Evolutionary conservation across 2,797 vertebrate genomes (phyloP).

Genomic region (Clarias pachynema): DNA sequence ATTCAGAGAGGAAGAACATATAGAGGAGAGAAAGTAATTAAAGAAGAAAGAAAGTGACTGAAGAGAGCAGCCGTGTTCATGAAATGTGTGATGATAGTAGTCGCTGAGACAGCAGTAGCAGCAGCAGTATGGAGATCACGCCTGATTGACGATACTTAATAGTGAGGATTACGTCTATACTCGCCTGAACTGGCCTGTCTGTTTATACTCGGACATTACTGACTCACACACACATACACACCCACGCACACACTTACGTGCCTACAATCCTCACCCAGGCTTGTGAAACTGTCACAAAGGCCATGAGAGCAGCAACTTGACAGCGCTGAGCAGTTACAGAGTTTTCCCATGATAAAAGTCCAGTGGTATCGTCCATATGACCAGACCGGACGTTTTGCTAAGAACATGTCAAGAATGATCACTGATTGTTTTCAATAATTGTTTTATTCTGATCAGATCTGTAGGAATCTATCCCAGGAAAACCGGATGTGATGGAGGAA

Average conservation of each 20-base stretch:
- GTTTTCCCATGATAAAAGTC: slow-evolving; percentile 21
- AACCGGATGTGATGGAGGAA: not conserved
- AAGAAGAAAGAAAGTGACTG: not conserved
- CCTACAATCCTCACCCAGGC: slow-evolving; percentile 6
- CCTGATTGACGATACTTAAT: slow-evolving; percentile 72
- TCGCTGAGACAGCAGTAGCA: slow-evolving; percentile 74
- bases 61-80: slow-evolving; percentile 40
- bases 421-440: not conserved
- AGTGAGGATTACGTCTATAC: slow-evolving; percentile 68
- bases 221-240: slow-evolving; percentile 33
- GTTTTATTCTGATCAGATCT: not conserved
- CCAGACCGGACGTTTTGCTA: not conserved
- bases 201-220: slow-evolving; percentile 30
- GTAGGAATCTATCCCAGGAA: not conserved
- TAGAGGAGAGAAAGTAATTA: not conserved
- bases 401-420: not conserved
- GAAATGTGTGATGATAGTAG: slow-evolving; percentile 57
- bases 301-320: slow-evolving; percentile 26
- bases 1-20: not conserved
- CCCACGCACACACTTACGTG: not conserved
- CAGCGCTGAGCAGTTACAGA: slow-evolving; percentile 18
- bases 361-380: not conserved
- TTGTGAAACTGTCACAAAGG: slow-evolving; percentile 12
- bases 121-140: slow-evolving; percentile 66
- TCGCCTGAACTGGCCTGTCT: slow-evolving; percentile 43